These are phyloP conservation scores for Cyrtorhinus lividipennis DNA, from an alignment of 1,140 invertebrate genomes.

Conservation along the genomic window DNA sequence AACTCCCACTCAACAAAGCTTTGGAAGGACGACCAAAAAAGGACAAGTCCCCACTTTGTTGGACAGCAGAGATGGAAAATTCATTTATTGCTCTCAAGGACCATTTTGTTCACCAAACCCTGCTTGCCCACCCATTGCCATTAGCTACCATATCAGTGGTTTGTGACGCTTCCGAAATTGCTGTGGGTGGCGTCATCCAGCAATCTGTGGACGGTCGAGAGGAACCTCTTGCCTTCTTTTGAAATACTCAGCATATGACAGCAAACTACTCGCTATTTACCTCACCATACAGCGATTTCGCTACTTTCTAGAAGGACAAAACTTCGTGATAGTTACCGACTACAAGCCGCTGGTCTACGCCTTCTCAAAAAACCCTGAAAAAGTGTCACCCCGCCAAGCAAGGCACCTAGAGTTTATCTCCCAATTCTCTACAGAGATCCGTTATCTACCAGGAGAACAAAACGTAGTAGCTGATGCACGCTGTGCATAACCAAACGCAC, in stretches of 20 bases:
- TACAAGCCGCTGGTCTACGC: not conserved
- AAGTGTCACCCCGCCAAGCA: not conserved
- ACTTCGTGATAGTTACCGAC: conserved; percentile 23
- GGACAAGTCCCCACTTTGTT: conserved; percentile 25
- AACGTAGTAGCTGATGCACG: not conserved
- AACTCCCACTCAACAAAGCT: conserved; percentile 14
- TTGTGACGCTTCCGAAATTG: not conserved
- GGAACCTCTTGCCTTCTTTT: conserved; percentile 28
- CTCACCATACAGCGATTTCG: conserved; percentile 31
- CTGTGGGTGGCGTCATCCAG: conserved; percentile 22
- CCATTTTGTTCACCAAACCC: conserved; percentile 12
- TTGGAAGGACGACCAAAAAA: conserved; percentile 14
- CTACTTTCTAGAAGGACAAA: conserved; percentile 30
- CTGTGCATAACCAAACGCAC: not conserved
- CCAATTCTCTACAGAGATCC: not conserved
- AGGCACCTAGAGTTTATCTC: not conserved
- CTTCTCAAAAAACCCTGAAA: not conserved
- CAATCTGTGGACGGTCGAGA: conserved; percentile 31
- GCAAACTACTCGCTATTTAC: conserved; percentile 35
- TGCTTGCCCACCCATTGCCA: conserved; percentile 7
- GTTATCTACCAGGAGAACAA: not conserved
- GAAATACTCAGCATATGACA: conserved; percentile 31
- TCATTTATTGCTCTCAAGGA: conserved; percentile 25
- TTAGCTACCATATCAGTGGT: not conserved
- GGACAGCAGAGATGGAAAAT: conserved; percentile 23